Evolutionary conservation across 2,797 vertebrate species (phyloP).

Genomic region (Lepus oiostolus): DNA sequence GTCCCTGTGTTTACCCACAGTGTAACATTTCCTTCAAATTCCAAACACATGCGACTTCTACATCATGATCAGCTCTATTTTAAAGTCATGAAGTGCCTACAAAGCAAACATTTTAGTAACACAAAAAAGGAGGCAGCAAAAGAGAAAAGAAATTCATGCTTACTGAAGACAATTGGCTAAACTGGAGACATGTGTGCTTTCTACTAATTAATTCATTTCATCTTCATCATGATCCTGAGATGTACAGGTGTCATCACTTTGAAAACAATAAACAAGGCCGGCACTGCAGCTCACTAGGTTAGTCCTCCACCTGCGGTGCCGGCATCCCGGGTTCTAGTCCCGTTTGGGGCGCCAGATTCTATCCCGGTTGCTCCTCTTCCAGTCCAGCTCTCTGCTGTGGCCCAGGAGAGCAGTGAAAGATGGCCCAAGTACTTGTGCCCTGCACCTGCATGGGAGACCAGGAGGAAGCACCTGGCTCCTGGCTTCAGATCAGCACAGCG

Average conservation of each 20-base stretch:
- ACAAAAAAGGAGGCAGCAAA: background rate
- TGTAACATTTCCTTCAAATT: background rate
- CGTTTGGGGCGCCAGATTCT: no score
- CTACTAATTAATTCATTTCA: background rate
- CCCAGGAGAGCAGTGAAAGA: no score
- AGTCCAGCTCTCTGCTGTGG: no score
- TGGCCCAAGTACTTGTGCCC: no score
- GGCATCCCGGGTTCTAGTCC: no score
- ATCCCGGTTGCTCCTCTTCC: no score
- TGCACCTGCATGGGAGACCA: no score
- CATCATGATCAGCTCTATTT: background rate
- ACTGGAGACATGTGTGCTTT: background rate
- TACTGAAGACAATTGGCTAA: background rate
- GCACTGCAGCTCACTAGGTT: no score
- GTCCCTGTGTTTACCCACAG: background rate
- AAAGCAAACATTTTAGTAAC: background rate
- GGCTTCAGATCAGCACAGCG: no score
- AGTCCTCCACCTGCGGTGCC: no score
- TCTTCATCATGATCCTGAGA: background rate
- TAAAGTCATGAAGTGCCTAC: background rate
- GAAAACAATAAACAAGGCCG: background rate
- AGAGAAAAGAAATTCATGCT: background rate
- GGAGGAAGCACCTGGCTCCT: no score
- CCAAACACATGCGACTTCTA: background rate
- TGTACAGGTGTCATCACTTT: background rate